Conservation (phyloP, 1,140 invertebrate species). For the Drusus annulatus region DNA sequence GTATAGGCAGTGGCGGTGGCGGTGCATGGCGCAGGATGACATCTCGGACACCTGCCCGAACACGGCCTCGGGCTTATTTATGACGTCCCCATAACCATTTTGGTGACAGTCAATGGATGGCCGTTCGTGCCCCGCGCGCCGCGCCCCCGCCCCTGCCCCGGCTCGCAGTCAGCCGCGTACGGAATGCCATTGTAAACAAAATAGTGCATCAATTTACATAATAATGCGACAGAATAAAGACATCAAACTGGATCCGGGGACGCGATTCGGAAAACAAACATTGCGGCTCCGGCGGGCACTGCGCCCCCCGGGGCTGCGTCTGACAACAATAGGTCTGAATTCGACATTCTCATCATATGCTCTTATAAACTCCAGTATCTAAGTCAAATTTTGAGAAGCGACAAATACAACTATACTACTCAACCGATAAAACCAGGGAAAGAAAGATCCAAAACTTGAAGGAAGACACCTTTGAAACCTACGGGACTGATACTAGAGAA, state of each 20-base stretch:
- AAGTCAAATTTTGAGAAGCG: too few relatives aligned
- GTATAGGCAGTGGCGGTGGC: background rate
- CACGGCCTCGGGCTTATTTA: slow-evolving; percentile 5
- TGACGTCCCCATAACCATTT: slow-evolving; percentile 35
- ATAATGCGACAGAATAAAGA: slow-evolving; percentile 43
- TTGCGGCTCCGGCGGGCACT: background rate
- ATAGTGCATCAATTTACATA: slow-evolving; percentile 53
- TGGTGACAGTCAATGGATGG: slow-evolving; percentile 37
- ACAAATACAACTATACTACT: too few relatives aligned
- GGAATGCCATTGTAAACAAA: slow-evolving; percentile 52
- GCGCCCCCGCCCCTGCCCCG: background rate
- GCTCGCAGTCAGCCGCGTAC: background rate
- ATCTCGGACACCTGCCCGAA: slow-evolving; percentile 40
- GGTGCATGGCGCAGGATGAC: background rate
- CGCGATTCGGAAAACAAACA: slow-evolving; percentile 24
- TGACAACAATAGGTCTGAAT: too few relatives aligned
- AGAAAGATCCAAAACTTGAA: too few relatives aligned
- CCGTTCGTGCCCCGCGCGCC: too few relatives aligned
- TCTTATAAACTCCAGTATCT: too few relatives aligned
- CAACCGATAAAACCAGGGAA: too few relatives aligned
- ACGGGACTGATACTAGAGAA: too few relatives aligned
- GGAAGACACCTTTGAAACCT: too few relatives aligned
- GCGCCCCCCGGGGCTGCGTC: too few relatives aligned
- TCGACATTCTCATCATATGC: too few relatives aligned
- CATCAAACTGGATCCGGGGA: slow-evolving; percentile 3